Evolutionary conservation across 2,888 invertebrate genomes (phyloP).

Genomic region (Drosophila anceps): DNA sequence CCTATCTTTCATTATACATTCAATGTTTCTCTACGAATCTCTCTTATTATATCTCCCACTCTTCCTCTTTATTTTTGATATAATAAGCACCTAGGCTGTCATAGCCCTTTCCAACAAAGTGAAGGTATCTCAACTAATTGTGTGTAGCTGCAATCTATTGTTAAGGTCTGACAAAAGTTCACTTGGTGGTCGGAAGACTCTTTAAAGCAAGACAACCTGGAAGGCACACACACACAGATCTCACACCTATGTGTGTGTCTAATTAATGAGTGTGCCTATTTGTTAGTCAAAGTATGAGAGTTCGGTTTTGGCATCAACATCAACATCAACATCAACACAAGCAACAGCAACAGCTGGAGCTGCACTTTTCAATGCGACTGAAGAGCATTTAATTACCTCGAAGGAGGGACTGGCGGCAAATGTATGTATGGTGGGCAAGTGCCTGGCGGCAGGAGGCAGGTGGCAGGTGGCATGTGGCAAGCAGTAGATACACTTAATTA

Average conservation of each 20-base stretch:
- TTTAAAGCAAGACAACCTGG: conserved; percentile 17
- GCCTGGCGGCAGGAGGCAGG: not conserved
- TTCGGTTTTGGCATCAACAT: conserved; percentile 25
- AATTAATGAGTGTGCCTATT: conserved; percentile 50
- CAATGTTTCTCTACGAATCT: not conserved
- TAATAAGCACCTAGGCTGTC: not conserved
- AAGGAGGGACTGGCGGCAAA: too few relatives aligned
- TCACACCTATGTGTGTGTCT: conserved; percentile 16
- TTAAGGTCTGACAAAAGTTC: conserved; percentile 38
- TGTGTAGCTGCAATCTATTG: conserved; percentile 38
- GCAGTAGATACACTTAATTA: conserved; percentile 61
- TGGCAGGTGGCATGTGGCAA: conserved; percentile 4
- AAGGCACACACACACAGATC: not conserved
- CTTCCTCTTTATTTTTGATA: not conserved
- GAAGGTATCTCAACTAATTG: conserved; percentile 43
- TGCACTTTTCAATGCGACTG: conserved; percentile 39
- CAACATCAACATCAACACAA: not conserved
- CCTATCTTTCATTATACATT: not conserved
- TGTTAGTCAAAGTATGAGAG: conserved; percentile 33
- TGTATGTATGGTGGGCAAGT: not conserved
- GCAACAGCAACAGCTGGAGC: conserved; percentile 23
- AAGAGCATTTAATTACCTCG: conserved; percentile 62
- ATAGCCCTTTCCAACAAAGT: conserved; percentile 4
- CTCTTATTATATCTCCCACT: not conserved
- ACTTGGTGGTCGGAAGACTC: conserved; percentile 23